Conservation (phyloP, 2,797 vertebrate species). For the Chrosomus eos region DNA sequence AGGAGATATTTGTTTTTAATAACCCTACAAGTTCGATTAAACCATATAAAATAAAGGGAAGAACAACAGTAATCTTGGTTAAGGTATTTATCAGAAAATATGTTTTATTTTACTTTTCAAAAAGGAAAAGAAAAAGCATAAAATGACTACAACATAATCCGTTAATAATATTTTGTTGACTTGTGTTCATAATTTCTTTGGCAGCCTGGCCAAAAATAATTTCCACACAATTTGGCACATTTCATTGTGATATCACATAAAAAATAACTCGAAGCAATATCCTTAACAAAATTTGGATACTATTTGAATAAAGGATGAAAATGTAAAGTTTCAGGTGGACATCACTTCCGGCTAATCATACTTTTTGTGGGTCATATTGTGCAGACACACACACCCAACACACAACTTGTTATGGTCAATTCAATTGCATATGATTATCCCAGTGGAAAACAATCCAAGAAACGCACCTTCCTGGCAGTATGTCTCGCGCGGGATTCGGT, state of each 20-base stretch:
- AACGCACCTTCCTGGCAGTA: conserved; percentile 21
- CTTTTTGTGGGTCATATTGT: neutral
- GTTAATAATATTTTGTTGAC: neutral
- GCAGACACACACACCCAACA: neutral
- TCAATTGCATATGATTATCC: neutral
- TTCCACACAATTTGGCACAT: neutral
- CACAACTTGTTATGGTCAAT: neutral
- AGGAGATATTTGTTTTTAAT: neutral
- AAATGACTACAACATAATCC: neutral
- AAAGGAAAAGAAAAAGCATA: neutral
- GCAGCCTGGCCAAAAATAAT: neutral
- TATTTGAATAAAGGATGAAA: neutral
- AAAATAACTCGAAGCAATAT: neutral
- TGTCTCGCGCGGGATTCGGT: conserved; percentile 54
- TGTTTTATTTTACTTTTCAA: neutral
- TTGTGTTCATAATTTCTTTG: neutral
- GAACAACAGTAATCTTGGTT: neutral
- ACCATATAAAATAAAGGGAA: neutral
- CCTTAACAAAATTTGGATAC: too few relatives aligned
- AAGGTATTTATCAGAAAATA: neutral
- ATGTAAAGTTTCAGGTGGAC: neutral
- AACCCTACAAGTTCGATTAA: neutral
- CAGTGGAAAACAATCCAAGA: conserved; percentile 11
- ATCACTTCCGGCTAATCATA: neutral
- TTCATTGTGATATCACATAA: neutral